phyloP scores from a whole-genome alignment of 2,113 vertebrate genomes.

The Ranitomeya variabilis region DNA sequence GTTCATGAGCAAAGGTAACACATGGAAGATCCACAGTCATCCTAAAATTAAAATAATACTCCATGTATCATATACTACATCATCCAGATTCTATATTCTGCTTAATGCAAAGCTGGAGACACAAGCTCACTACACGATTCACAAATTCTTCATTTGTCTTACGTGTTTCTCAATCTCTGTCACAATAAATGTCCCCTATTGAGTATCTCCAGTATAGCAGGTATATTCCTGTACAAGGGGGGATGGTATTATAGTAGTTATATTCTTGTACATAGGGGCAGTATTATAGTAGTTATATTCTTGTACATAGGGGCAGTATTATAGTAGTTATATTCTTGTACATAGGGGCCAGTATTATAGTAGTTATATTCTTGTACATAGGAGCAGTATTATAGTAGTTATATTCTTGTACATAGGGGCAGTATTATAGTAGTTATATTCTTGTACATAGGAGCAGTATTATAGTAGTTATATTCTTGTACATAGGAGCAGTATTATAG shows the following conservation, averaged over 20 bases:
- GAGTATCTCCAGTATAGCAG: not conserved
- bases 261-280: not conserved
- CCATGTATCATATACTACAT: too few species aligned
- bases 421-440: slow-evolving; percentile 3
- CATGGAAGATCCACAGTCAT: too few species aligned
- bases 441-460: not conserved
- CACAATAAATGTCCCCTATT: too few species aligned
- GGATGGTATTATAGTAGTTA: not conserved
- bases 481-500: not conserved
- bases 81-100: too few species aligned
- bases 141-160: too few species aligned
- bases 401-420: not conserved
- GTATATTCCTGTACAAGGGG: not conserved
- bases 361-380: not conserved
- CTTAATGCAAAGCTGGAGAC: too few species aligned
- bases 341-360: not conserved
- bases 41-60: too few species aligned
- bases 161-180: too few species aligned
- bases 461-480: not conserved
- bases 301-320: not conserved
- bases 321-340: not conserved
- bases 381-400: not conserved
- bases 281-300: not conserved
- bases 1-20: too few species aligned
- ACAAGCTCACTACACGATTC: too few species aligned